Evolutionary conservation across 2,797 vertebrate species (phyloP).

Genomic region (Protosalanx chinensis): DNA sequence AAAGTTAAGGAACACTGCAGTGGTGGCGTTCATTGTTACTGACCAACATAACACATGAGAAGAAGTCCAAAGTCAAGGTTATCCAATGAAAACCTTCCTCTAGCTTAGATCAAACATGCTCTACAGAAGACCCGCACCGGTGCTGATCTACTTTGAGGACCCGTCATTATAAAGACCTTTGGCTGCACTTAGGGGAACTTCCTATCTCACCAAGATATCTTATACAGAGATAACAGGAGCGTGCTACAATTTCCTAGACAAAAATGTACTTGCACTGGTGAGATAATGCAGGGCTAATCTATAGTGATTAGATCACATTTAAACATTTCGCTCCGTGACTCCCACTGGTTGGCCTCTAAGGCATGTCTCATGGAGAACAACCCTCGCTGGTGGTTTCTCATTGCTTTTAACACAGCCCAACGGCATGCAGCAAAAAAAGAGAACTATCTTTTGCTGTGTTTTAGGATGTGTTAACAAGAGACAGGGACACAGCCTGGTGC

Average conservation of each 20-base stretch:
- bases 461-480: too few species aligned
- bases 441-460: too few species aligned
- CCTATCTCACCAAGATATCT: conserved; percentile 22
- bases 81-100: background rate
- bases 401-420: conserved; percentile 20
- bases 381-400: conserved; percentile 27
- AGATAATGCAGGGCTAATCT: conserved; percentile 56
- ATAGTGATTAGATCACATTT: conserved; percentile 48
- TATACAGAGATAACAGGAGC: conserved; percentile 29
- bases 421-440: background rate
- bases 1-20: conserved; percentile 41
- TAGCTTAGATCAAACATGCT: too few species aligned
- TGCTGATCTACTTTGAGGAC: conserved; percentile 18
- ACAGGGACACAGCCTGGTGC: too few species aligned
- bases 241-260: conserved; percentile 42
- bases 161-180: conserved; percentile 18
- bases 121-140: conserved; percentile 10
- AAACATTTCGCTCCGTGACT: conserved; percentile 48
- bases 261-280: conserved; percentile 29
- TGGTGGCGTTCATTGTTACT: conserved; percentile 56
- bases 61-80: background rate
- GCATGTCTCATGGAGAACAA: conserved; percentile 35
- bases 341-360: conserved; percentile 17
- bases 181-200: conserved; percentile 38
- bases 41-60: conserved; percentile 47